phyloP scores from a whole-genome alignment of 2,797 vertebrate species.

The Chaunax sp. region DNA sequence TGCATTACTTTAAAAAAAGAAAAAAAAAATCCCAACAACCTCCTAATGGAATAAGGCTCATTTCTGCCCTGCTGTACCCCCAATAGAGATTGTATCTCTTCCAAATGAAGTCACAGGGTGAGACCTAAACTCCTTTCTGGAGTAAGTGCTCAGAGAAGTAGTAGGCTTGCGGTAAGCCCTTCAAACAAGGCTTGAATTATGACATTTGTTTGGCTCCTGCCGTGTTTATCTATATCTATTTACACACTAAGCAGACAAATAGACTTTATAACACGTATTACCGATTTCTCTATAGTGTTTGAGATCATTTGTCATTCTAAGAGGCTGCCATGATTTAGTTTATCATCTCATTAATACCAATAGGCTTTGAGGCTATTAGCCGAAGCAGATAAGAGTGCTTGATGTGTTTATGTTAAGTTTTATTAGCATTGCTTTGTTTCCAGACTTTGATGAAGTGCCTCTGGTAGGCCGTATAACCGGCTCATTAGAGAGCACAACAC shows the following conservation, averaged over 20 bases:
- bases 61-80: slow-evolving; percentile 30
- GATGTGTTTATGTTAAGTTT: slow-evolving; percentile 53
- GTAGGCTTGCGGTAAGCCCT: slow-evolving; percentile 49
- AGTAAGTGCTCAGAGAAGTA: slow-evolving; percentile 40
- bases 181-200: slow-evolving; percentile 39
- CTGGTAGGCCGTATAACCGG: slow-evolving; percentile 39
- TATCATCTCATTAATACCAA: slow-evolving; percentile 1
- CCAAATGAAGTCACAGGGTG: slow-evolving; percentile 37
- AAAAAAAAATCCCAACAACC: slow-evolving; percentile 1
- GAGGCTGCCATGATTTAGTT: slow-evolving; percentile 11
- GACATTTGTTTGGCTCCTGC: slow-evolving; percentile 7
- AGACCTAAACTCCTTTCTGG: slow-evolving; percentile 19
- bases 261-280: not conserved
- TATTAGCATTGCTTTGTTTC: slow-evolving; percentile 49
- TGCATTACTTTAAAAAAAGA: slow-evolving; percentile 29
- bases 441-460: slow-evolving; percentile 56
- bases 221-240: slow-evolving; percentile 33
- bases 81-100: slow-evolving; percentile 34
- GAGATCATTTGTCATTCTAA: slow-evolving; percentile 4
- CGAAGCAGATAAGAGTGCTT: slow-evolving; percentile 22
- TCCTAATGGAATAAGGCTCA: slow-evolving; percentile 53
- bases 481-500: slow-evolving; percentile 52
- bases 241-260: slow-evolving; percentile 1
- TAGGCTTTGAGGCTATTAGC: slow-evolving; percentile 22
- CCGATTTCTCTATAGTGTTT: slow-evolving; percentile 3